Conservation (phyloP, 2,797 vertebrate species). For the Pygocentrus nattereri region DNA sequence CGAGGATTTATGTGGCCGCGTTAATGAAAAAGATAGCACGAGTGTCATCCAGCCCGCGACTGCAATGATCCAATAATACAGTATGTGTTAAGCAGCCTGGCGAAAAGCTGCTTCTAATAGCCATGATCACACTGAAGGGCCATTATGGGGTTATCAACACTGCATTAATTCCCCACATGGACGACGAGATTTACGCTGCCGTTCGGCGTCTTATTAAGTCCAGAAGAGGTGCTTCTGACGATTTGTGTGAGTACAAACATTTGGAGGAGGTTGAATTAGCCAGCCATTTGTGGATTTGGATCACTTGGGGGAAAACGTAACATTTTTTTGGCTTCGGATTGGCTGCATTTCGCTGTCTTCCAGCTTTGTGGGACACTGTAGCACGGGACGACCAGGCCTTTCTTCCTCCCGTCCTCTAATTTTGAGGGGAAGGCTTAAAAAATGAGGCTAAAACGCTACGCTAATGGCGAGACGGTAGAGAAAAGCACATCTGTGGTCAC, state of each 20-base stretch:
- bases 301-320: not conserved
- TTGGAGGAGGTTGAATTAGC: slow-evolving; percentile 22
- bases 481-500: slow-evolving; percentile 48
- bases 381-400: not conserved
- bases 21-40: slow-evolving; percentile 62
- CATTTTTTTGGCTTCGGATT: not conserved
- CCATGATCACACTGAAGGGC: slow-evolving; percentile 57
- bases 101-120: slow-evolving; percentile 58
- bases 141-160: slow-evolving; percentile 58
- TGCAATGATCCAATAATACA: slow-evolving; percentile 57
- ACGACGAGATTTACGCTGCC: slow-evolving; percentile 41
- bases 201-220: slow-evolving; percentile 28
- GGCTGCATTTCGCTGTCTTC: not conserved
- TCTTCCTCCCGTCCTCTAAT: slow-evolving; percentile 15
- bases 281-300: slow-evolving; percentile 8
- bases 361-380: not conserved
- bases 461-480: slow-evolving; percentile 27
- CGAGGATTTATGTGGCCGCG: slow-evolving; percentile 57
- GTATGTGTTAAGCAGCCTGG: slow-evolving; percentile 49
- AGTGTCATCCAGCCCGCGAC: slow-evolving; percentile 58
- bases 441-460: slow-evolving; percentile 6
- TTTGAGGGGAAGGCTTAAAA: slow-evolving; percentile 25
- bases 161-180: slow-evolving; percentile 55
- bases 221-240: slow-evolving; percentile 33
- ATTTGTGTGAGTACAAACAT: slow-evolving; percentile 30